Conservation (phyloP, 2,113 vertebrate species). For the Microcebus lehilahytsara region DNA sequence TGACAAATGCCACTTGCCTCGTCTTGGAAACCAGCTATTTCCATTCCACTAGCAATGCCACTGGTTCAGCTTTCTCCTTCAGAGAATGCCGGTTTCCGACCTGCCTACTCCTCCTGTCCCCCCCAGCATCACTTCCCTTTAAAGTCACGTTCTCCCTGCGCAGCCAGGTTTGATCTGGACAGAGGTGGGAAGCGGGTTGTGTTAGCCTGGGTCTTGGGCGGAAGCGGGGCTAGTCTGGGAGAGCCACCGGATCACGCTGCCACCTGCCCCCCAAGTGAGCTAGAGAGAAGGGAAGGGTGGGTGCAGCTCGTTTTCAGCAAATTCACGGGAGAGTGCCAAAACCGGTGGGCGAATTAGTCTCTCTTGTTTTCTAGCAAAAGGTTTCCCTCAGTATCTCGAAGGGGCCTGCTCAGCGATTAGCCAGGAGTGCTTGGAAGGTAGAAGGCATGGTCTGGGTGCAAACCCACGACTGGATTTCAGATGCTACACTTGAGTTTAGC, state of each 20-base stretch:
- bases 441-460: not conserved
- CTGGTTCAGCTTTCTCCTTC: not conserved
- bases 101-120: not conserved
- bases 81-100: not conserved
- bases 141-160: not conserved
- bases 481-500: too few relatives aligned
- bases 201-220: not conserved
- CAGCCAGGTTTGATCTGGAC: not conserved
- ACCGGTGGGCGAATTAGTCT: not conserved
- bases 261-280: not conserved
- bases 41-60: not conserved
- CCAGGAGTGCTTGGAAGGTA: not conserved
- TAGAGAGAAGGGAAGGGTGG: not conserved
- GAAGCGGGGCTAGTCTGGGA: not conserved
- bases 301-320: not conserved
- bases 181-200: not conserved
- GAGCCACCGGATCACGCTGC: not conserved
- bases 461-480: not conserved
- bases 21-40: slow-evolving; percentile 28
- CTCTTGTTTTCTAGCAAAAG: not conserved
- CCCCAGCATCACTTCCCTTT: not conserved
- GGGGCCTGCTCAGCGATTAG: not conserved
- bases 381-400: not conserved
- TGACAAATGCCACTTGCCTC: slow-evolving; percentile 1
- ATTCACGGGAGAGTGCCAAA: not conserved